Base-by-base conservation (phyloP, 2,113 vertebrate genomes). In the Gasterosteus nipponicus region DNA sequence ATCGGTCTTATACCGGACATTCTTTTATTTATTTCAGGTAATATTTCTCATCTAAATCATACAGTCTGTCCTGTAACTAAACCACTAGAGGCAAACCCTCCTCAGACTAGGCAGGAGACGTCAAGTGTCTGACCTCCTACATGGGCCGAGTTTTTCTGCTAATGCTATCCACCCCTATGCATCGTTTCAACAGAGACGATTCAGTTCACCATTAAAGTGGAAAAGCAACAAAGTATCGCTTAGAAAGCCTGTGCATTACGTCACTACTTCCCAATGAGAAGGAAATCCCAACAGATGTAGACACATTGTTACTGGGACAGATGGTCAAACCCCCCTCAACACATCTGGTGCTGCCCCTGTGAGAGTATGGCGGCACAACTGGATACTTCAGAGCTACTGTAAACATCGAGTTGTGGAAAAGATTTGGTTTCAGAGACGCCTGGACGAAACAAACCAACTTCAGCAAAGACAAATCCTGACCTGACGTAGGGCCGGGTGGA, bases 141-240 rank as follows among this genome's bases (percentile, higher is more conserved):
- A 53, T 66, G 44, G 61, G 5, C 56, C 38, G 31, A 14, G 7
- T 14, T 47, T 67, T 49, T 49, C 33, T 2, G 59, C 29, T 65
- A 46, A n/a, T 16, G 16, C 49, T 22, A 51, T 39, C 38, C 22
- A n/a, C 14, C 53, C 22, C 38, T 16, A 10, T 60, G 57, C 38
- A 77, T 51, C 14, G 35, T 69, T 56, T 53, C 35, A 35, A n/a
- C 49, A 19, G 6, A 75, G n/a, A 75, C 14, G 44, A 70, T 9
- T 29, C 63, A 26, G 16, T 41, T 87, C 60, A 73, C 29, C 5
- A 39, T 46, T 49, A 72, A 33, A 86, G 83, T 89, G 85, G 69
- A 86, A 85, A 82, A 79, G 62, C 60, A 49, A 66, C 11, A 85
- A 84, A 75, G 59, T 65, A 66, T 18, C 33, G 80, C 22, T 57